Evolutionary conservation across 1,140 invertebrate species (phyloP), one percentile per base, ranked within the genome.

Genomic region (Drosophila yakuba): DNA sequence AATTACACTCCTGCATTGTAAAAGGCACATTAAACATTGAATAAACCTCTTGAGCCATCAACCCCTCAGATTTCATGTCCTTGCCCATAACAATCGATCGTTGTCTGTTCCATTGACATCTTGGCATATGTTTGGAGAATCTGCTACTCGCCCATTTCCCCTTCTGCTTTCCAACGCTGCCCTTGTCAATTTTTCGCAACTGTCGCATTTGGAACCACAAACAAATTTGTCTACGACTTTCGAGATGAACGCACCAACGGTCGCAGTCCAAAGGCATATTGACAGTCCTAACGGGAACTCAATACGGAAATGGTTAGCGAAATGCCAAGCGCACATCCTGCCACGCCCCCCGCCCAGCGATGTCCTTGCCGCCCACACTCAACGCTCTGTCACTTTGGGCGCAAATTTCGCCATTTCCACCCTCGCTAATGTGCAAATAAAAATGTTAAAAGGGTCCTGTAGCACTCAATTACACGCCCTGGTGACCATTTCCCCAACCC

Each of bases 361-460:
- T 61, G 48, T 50, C 23, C 72, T 35, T 41, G 54, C 77, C 74
- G 75, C 79, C 83, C 83, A 88, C 72, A 83, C 74, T 88, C 83
- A 88, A 88, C 83, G 83, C 83, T 85, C 84, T 88, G 83, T 88
- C 83, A 88, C 84, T 88, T 88, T 88, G 84, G 80, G 84, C 84
- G 84, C 80, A 88, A 88, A 88, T 88, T 88, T 88, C 68, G 84
- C 84, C 84, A 88, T 88, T 88, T 89, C 84, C 90, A 91, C 90
- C 90, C 90, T 90, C 83, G 90, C 90, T 91, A 91, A 91, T 91
- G 90, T 91, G 90, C 90, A 91, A 91, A 91, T 91, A 91, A 91
- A 91, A 91, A 91, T 91, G 90, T 91, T 91, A 91, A 91, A 91
- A 91, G 86, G 90, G 90, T 90, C 90, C 90, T 91, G 90, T 91